These are phyloP conservation scores for Tichodroma muraria DNA, from an alignment of 2,113 vertebrate genomes.

Conservation along the genomic window DNA sequence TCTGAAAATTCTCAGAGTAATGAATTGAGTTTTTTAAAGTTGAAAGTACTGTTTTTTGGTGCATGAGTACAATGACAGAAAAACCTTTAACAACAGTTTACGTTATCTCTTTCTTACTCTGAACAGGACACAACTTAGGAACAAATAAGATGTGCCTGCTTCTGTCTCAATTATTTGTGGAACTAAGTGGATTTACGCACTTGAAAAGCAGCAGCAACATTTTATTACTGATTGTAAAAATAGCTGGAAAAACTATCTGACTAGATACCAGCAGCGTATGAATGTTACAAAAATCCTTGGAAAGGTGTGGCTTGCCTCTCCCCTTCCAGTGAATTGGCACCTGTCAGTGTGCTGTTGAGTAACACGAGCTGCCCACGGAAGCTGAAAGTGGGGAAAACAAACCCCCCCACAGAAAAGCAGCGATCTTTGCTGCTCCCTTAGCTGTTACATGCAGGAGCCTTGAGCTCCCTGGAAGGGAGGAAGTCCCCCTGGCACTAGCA, in stretches of 20 bases:
- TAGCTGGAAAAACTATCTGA: background rate
- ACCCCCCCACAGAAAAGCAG: background rate
- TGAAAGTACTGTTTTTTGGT: background rate
- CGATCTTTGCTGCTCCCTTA: background rate
- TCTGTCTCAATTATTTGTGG: background rate
- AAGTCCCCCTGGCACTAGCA: background rate
- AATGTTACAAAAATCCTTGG: background rate
- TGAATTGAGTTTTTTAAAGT: background rate
- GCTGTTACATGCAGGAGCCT: background rate
- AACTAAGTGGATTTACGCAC: background rate
- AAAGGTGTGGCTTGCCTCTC: background rate
- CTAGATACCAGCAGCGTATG: background rate
- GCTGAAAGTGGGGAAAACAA: background rate
- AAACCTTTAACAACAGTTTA: background rate
- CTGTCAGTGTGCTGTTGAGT: background rate
- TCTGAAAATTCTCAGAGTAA: background rate
- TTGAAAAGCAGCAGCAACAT: background rate
- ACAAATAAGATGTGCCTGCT: background rate
- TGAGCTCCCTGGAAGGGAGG: background rate
- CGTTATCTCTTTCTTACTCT: background rate
- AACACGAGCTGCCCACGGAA: background rate
- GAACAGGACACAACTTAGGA: fast-evolving
- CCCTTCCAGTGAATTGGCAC: background rate
- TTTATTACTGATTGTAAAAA: background rate
- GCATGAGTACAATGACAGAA: background rate